Conservation (phyloP, 2,113 vertebrate genomes). For the Myocastor coypus region DNA sequence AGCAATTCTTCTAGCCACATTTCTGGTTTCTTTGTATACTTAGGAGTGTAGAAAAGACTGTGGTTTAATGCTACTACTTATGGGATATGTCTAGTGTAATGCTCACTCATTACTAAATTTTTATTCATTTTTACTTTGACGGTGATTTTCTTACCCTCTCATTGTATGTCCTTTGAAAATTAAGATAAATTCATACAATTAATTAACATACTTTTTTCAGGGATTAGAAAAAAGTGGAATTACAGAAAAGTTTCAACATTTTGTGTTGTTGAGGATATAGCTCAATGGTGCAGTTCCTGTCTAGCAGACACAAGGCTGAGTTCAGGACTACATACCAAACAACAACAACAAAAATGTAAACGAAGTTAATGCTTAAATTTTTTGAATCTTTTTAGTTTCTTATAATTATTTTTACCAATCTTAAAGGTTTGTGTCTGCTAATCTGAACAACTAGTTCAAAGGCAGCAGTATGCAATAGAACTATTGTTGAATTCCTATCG, state of each 20-base stretch:
- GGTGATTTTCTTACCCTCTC: background rate
- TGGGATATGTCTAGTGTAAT: background rate
- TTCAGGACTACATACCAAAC: no score
- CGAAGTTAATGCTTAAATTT: no score
- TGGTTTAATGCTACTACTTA: background rate
- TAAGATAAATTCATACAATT: background rate
- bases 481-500: no score
- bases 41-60: background rate
- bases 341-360: no score
- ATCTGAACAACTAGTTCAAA: no score
- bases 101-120: background rate
- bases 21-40: background rate
- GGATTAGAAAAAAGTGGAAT: slow-evolving; percentile 2
- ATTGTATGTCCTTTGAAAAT: slow-evolving; percentile 30
- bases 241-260: background rate
- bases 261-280: background rate
- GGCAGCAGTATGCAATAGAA: no score
- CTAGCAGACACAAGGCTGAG: no score
- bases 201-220: background rate
- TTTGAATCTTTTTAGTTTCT: no score
- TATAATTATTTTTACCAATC: no score
- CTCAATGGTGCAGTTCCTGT: no score
- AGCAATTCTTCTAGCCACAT: background rate
- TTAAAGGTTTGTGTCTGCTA: no score
- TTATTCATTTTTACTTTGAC: background rate